These are phyloP conservation scores for Hedya salicella DNA, from an alignment of 2,888 invertebrate genomes.

Conservation along the genomic window DNA sequence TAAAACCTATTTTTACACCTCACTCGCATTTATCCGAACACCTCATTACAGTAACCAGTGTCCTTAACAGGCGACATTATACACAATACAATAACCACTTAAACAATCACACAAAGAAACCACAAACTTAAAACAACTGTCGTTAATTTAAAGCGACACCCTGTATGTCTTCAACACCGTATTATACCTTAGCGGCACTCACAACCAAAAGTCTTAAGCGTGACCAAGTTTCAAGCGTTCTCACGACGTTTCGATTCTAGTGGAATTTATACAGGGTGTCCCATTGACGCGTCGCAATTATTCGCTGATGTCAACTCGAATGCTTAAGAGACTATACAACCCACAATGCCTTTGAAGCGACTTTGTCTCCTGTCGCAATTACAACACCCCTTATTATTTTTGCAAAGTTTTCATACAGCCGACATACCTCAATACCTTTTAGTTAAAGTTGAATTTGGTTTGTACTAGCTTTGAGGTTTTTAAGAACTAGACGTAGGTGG, in stretches of 20 bases:
- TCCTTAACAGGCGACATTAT: conserved; percentile 16
- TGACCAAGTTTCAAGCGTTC: not conserved
- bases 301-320: conserved; percentile 71
- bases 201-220: conserved; percentile 47
- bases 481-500: conserved; percentile 39
- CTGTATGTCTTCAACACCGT: conserved; percentile 50
- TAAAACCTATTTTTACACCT: not conserved
- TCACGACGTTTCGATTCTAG: not conserved
- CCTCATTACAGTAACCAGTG: conserved; percentile 20
- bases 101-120: conserved; percentile 14
- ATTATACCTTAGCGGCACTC: not conserved
- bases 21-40: not conserved
- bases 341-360: conserved; percentile 80
- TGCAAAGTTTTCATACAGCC: conserved; percentile 53
- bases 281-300: conserved; percentile 76
- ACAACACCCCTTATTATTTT: conserved; percentile 79
- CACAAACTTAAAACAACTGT: conserved; percentile 34
- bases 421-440: not conserved
- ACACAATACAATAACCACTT: conserved; percentile 11
- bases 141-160: conserved; percentile 42
- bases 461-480: not conserved
- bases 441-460: conserved; percentile 43
- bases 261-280: conserved; percentile 54
- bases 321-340: conserved; percentile 78
- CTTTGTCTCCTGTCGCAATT: conserved; percentile 82